Conservation (phyloP, 2,113 vertebrate species). For the Vimba vimba region DNA sequence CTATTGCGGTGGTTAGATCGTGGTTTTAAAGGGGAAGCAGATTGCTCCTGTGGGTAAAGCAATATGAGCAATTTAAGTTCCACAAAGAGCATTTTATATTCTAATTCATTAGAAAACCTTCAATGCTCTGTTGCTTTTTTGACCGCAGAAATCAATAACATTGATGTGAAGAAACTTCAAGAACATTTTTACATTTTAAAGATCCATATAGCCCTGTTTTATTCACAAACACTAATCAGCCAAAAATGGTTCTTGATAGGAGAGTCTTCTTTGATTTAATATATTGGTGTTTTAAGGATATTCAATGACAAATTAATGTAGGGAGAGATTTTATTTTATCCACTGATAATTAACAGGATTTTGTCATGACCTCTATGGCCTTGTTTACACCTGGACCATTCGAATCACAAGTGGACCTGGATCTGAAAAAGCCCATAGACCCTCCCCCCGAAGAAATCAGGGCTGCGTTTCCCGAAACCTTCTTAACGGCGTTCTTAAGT, state of each 20-base stretch:
- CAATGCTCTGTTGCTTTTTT: background rate
- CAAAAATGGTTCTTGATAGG: background rate
- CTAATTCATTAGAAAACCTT: background rate
- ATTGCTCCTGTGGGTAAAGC: constrained; percentile 5
- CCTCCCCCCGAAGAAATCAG: too few relatives aligned
- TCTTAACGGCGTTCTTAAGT: too few relatives aligned
- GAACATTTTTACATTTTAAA: background rate
- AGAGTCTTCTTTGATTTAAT: background rate
- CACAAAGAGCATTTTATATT: background rate
- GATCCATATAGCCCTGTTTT: background rate
- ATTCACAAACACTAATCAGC: background rate
- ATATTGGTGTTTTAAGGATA: background rate
- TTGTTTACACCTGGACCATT: too few relatives aligned
- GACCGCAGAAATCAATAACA: background rate
- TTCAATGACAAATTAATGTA: background rate
- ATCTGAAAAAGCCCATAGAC: too few relatives aligned
- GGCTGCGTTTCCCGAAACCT: too few relatives aligned
- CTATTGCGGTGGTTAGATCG: background rate
- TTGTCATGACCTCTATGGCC: background rate
- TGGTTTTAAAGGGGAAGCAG: constrained; percentile 11
- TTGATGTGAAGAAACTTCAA: background rate
- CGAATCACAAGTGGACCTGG: too few relatives aligned
- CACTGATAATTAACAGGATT: background rate
- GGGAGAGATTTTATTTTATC: background rate
- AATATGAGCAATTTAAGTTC: constrained; percentile 1